phyloP scores from a whole-genome alignment of 2,888 invertebrate species.

The Anagyrus pseudococci region DNA sequence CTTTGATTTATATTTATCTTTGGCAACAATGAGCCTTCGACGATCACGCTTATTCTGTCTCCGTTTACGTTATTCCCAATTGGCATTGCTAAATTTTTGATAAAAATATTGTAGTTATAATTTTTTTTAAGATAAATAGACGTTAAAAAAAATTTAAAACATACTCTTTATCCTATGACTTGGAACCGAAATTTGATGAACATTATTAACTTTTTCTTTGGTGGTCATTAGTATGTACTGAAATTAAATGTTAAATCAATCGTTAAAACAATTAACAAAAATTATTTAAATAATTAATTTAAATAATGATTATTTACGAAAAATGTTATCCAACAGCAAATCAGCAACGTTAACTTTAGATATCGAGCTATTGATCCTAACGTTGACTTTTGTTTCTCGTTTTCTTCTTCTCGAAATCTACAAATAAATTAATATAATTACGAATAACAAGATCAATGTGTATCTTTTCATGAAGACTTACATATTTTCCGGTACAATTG shows the following conservation, averaged over 20 bases:
- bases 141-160: slow-evolving; percentile 8
- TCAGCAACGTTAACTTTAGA: slow-evolving; percentile 59
- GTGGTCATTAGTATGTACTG: slow-evolving; percentile 71
- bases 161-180: slow-evolving; percentile 65
- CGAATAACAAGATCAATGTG: background rate
- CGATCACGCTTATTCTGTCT: slow-evolving; percentile 64
- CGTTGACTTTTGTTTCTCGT: background rate
- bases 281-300: no score
- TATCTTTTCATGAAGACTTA: no score
- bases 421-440: background rate
- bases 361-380: slow-evolving; percentile 30
- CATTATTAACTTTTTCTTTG: slow-evolving; percentile 69
- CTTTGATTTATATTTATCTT: slow-evolving; percentile 47
- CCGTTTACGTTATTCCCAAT: slow-evolving; percentile 54
- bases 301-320: slow-evolving; percentile 61
- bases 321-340: slow-evolving; percentile 73
- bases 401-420: background rate
- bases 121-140: no score
- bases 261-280: no score
- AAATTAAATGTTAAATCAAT: no score
- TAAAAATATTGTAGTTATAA: slow-evolving; percentile 11
- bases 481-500: background rate
- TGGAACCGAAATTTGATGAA: slow-evolving; percentile 70
- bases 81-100: slow-evolving; percentile 41
- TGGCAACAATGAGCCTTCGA: slow-evolving; percentile 70